A percentile compares a stretch with the other conserved stretches of the same genome.
Evolutionary conservation across 2,888 invertebrate genomes (phyloP).

Genomic region (Mimumesa dahlbomi): DNA sequence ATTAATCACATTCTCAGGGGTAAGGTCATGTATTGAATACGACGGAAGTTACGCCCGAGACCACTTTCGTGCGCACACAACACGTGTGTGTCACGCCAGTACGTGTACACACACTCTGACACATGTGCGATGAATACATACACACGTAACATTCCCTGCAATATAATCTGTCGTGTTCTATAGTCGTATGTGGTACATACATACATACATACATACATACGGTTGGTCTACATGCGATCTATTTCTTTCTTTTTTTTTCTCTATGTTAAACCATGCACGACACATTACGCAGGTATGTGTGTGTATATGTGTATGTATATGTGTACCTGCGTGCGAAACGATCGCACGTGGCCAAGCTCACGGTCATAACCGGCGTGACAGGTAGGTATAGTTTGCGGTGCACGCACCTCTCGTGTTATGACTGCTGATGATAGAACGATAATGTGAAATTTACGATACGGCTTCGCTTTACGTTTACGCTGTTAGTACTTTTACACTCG

Average conservation of each 20-base stretch:
- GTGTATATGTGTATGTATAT: neutral
- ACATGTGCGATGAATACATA: no score
- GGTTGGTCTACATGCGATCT: no score
- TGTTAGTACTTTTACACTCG: no score
- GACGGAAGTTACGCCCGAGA: conserved; percentile 27
- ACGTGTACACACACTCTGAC: no score
- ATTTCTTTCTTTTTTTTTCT: no score
- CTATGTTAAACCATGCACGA: no score
- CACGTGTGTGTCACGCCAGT: neutral
- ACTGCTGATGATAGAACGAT: neutral
- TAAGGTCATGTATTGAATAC: conserved; percentile 65
- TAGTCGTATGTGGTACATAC: no score
- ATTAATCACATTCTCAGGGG: conserved; percentile 69
- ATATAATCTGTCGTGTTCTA: no score
- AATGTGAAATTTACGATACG: no score
- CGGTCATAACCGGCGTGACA: neutral
- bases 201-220: no score
- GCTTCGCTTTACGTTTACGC: neutral
- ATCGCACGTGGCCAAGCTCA: neutral
- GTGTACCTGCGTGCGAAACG: neutral
- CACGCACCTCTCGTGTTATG: conserved; percentile 1
- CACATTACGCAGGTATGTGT: neutral
- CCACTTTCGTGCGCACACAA: conserved; percentile 9
- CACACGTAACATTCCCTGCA: no score
- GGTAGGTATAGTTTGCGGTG: conserved; percentile 1